Percentiles rank a stretch among this genome's conserved stretches.
Evolutionary conservation across 2,113 vertebrate species (phyloP).

Genomic region (Taurulus bubalis): DNA sequence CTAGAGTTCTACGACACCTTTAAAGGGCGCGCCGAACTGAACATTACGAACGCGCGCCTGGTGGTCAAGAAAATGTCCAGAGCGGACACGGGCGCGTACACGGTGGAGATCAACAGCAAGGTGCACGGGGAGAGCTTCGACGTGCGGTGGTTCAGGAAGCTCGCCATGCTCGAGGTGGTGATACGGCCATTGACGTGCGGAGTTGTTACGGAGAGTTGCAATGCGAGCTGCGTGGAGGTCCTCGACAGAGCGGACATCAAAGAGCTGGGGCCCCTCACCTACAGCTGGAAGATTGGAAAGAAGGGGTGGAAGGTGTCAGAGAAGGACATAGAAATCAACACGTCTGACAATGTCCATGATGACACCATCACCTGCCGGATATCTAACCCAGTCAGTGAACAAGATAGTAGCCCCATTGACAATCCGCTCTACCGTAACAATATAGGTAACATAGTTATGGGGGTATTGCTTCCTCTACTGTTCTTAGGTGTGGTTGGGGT

Average conservation of each 20-base stretch:
- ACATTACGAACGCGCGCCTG: rapidly evolving
- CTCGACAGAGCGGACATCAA: rapidly evolving
- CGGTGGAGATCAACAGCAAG: slow-evolving; percentile 22
- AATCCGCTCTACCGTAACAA: background rate
- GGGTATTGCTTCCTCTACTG: too few species aligned
- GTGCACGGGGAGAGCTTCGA: rapidly evolving
- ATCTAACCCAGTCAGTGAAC: background rate
- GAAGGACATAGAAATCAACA: rapidly evolving
- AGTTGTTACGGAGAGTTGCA: rapidly evolving
- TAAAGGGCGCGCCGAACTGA: rapidly evolving
- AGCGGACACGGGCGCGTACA: rapidly evolving
- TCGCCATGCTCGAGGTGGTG: rapidly evolving
- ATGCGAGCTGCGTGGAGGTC: rapidly evolving
- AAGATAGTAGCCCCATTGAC: background rate
- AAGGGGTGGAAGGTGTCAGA: rapidly evolving
- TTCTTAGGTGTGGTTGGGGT: too few species aligned
- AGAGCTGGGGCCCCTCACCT: background rate
- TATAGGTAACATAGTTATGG: too few species aligned
- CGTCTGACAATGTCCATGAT: rapidly evolving
- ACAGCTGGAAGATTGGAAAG: slow-evolving; percentile 6
- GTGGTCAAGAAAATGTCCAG: rapidly evolving
- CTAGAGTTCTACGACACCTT: rapidly evolving
- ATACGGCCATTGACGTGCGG: rapidly evolving
- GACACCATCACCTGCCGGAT: slow-evolving; percentile 13
- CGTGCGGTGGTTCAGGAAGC: rapidly evolving